Percentiles rank a stretch among this genome's conserved stretches.
Conservation (phyloP, 2,797 vertebrate species). For the Helarctos malayanus region DNA sequence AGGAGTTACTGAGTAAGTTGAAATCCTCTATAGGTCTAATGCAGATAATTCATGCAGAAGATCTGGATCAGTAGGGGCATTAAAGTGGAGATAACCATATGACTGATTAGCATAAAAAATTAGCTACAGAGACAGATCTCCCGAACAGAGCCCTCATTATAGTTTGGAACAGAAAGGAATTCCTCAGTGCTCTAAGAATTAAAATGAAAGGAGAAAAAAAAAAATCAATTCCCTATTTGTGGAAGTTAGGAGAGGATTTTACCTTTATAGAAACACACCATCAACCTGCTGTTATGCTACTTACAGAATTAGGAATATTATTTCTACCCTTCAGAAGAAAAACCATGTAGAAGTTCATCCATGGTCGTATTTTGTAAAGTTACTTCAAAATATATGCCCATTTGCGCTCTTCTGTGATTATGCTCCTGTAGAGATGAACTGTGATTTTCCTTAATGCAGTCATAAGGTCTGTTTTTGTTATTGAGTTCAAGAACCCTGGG, state of each 20-base stretch:
- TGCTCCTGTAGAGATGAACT: constrained; percentile 3
- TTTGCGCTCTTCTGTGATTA: neutral
- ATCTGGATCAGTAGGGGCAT: constrained; percentile 54
- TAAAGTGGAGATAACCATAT: constrained; percentile 66
- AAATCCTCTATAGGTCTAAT: constrained; percentile 64
- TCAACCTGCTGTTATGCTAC: neutral
- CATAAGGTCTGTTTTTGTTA: neutral
- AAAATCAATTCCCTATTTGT: constrained; percentile 42
- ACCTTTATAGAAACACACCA: constrained; percentile 24
- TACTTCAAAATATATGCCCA: constrained; percentile 23
- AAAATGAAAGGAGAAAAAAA: constrained; percentile 27
- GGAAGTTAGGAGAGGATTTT: constrained; percentile 63
- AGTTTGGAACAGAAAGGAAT: constrained; percentile 73
- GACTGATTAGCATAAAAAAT: constrained; percentile 81
- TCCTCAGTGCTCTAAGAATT: constrained; percentile 50
- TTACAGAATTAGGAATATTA: neutral
- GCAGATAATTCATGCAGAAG: constrained; percentile 66
- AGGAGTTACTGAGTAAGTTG: constrained; percentile 33
- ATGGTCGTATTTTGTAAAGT: constrained; percentile 50
- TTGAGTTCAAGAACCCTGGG: neutral
- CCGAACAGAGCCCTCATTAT: constrained; percentile 70
- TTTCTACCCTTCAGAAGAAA: constrained; percentile 46
- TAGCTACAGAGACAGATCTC: constrained; percentile 71
- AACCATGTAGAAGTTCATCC: neutral
- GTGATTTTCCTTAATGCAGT: constrained; percentile 54